These are phyloP conservation scores for Stegodyphus mimosarum DNA, from an alignment of 1,140 invertebrate genomes.

Conservation along the genomic window DNA sequence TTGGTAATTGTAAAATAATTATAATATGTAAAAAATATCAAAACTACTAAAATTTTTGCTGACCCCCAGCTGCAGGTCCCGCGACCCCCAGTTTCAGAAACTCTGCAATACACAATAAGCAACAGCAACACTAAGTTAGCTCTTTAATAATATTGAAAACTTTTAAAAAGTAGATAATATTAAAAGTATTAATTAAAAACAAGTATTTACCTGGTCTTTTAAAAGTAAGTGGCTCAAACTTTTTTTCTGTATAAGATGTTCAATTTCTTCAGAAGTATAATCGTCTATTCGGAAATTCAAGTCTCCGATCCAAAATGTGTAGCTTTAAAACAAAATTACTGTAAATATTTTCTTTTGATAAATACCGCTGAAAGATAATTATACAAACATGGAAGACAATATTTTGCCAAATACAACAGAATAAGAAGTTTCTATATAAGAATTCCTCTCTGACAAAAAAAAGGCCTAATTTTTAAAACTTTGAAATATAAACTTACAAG, in stretches of 20 bases:
- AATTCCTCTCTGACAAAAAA: neutral
- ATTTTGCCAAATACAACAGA: neutral
- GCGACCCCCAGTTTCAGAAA: too few species aligned
- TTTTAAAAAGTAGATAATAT: neutral
- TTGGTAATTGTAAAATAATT: too few species aligned
- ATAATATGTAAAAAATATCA: too few species aligned
- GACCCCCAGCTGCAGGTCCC: too few species aligned
- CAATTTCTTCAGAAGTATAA: constrained; percentile 77
- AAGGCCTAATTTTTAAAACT: neutral
- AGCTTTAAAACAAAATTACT: constrained; percentile 73
- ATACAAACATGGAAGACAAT: neutral
- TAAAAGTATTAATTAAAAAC: neutral
- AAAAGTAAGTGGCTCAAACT: constrained; percentile 73
- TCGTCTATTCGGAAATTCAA: constrained; percentile 87
- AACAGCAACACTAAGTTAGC: too few species aligned
- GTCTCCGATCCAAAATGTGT: constrained; percentile 95
- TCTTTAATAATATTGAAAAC: too few species aligned
- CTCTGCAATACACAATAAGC: too few species aligned
- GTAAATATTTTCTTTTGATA: neutral
- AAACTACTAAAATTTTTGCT: too few species aligned
- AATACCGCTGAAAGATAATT: too few species aligned
- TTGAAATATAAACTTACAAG: too few species aligned
- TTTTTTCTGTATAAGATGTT: constrained; percentile 74
- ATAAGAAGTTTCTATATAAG: too few species aligned
- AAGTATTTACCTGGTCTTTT: constrained; percentile 67